Percentiles rank a stretch among this genome's conserved stretches.
phyloP scores from a whole-genome alignment of 2,797 vertebrate genomes.

The Syncerus caffer region DNA sequence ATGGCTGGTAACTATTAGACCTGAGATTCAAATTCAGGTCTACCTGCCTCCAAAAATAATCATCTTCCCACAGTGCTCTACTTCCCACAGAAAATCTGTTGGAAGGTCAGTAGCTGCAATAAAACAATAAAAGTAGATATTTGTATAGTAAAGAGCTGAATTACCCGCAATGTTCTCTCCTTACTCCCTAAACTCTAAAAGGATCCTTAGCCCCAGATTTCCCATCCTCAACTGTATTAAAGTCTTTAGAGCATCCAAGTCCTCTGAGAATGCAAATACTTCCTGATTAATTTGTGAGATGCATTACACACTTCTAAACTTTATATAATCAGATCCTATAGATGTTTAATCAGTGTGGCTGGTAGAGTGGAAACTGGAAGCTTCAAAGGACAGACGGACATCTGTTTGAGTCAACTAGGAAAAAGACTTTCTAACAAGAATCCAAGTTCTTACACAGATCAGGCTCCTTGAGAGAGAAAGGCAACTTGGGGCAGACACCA shows the following conservation, averaged over 20 bases:
- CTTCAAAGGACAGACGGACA: neutral
- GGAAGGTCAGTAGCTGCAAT: slow-evolving; percentile 16
- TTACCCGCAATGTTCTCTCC: neutral
- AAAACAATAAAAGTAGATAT: slow-evolving; percentile 54
- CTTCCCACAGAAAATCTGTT: slow-evolving; percentile 16
- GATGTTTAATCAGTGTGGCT: neutral
- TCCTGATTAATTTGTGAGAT: neutral
- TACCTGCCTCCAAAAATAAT: slow-evolving; percentile 43
- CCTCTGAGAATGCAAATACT: slow-evolving; percentile 17
- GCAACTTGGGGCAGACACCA: neutral
- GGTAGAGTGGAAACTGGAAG: neutral
- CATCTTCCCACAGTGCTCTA: slow-evolving; percentile 10
- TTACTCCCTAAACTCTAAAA: neutral
- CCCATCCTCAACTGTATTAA: neutral
- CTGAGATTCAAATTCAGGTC: slow-evolving; percentile 24
- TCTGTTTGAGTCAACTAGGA: neutral
- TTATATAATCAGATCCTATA: neutral
- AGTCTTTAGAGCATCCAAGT: neutral
- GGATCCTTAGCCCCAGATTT: neutral
- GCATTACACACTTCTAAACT: neutral
- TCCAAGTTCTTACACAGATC: neutral
- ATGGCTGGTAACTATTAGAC: neutral
- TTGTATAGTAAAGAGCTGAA: neutral
- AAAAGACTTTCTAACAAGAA: slow-evolving; percentile 3
- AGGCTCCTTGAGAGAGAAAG: neutral